phyloP scores from a whole-genome alignment of 2,888 invertebrate species.

The Lamellibrachia satsuma region DNA sequence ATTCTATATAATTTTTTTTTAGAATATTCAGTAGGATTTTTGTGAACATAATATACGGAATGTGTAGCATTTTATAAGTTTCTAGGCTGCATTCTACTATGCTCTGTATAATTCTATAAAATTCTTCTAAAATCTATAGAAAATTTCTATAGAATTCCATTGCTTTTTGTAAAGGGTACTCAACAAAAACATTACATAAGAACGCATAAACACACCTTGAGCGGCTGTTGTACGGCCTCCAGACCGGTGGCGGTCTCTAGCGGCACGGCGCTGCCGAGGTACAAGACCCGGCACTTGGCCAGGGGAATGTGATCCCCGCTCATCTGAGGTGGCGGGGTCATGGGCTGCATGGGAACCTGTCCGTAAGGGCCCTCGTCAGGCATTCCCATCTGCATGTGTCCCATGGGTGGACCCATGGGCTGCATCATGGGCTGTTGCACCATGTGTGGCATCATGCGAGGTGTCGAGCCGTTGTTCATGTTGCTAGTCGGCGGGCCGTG shows the following conservation, averaged over 20 bases:
- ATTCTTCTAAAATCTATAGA: too few species aligned
- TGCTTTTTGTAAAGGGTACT: not conserved
- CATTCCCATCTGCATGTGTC: not conserved
- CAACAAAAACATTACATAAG: not conserved
- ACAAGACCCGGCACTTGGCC: slow-evolving; percentile 56
- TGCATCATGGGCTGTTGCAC: not conserved
- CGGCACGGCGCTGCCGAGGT: slow-evolving; percentile 64
- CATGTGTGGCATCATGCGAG: not conserved
- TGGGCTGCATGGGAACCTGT: not conserved
- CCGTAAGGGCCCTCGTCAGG: not conserved
- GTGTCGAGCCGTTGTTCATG: not conserved
- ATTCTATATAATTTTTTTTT: too few species aligned
- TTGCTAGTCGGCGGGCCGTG: not conserved
- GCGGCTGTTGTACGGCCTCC: slow-evolving; percentile 60
- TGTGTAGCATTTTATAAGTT: too few species aligned
- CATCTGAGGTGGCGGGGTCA: slow-evolving; percentile 13
- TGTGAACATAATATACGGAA: too few species aligned
- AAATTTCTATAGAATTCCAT: too few species aligned
- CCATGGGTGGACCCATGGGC: not conserved
- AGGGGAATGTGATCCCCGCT: slow-evolving; percentile 43
- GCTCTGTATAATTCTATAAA: too few species aligned
- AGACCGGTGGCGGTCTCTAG: slow-evolving; percentile 58
- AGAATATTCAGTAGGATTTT: too few species aligned
- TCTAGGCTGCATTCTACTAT: too few species aligned
- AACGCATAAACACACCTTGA: slow-evolving; percentile 29